Evolutionary conservation across 1,140 invertebrate species (phyloP), one percentile per base, ranked within the genome.

Genomic region (Aphis gossypii): DNA sequence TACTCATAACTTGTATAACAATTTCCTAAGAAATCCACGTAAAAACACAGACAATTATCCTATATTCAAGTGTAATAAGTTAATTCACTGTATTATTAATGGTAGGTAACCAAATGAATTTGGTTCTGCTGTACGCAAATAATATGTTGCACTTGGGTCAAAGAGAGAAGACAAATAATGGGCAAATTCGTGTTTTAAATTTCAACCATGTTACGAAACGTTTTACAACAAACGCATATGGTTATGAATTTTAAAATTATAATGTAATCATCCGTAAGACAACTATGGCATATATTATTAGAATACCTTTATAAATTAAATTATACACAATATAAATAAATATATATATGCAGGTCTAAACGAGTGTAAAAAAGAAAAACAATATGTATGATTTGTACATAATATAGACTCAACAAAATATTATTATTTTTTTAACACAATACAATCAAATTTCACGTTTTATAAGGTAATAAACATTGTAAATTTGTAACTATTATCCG

Each of bases 391-490:
- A 68, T 68, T 56, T 90, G 30, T 56, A 51, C 38, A 51, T 90
- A 90, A 76, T 30, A 68, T 90, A 90, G 89, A 90, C 89, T 90
- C 56, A 90, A 90, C 56, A 68, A 90, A 90, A 90, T 60, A 60
- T 25, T 38, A 89, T 89, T 89, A 14, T 89, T 90, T 60, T 56
- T 90, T 68, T 68, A 68, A 44, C 89, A 90, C 54, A 90, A 90
- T 90, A 90, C 25, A 90, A 90, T 90, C 41, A 90, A 68, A 90
- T 38, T 90, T 90, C 56, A 68, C 23, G 9, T 51, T 88, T 90
- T 68, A 38, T 68, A 68, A 60, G 38, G 1, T 60, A 90, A 90
- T 68, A 90, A 68, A 68, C 60, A 90, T 90, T 44, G 6, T 90
- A 90, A 90, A 56, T 60, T 90, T 44, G 6, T 90, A 90, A 90